Conservation (phyloP, 1,140 invertebrate genomes). For the Pseudomyrmex sp. region DNA sequence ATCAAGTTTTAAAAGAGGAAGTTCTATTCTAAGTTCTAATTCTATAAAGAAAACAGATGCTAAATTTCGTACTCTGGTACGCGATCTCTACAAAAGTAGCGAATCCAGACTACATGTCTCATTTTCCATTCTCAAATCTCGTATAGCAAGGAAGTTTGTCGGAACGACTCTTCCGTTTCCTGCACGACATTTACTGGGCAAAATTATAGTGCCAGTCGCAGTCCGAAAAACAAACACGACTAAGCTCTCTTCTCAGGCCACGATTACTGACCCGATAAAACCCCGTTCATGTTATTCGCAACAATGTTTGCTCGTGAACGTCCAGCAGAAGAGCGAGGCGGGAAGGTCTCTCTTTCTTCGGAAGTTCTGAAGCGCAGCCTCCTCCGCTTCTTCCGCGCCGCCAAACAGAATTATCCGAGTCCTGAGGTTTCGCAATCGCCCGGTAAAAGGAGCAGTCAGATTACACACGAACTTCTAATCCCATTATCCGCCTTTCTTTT, state of each 20-base stretch:
- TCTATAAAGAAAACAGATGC: too few species aligned
- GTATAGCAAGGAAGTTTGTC: conserved; percentile 28
- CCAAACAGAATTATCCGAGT: conserved; percentile 26
- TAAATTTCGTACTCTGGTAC: not conserved
- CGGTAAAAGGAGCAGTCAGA: conserved; percentile 36
- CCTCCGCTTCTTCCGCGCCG: not conserved
- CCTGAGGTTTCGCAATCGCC: conserved; percentile 29
- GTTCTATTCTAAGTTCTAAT: too few species aligned
- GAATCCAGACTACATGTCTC: not conserved
- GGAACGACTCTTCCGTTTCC: conserved; percentile 21
- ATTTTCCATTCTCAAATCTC: conserved; percentile 22
- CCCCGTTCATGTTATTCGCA: conserved; percentile 35
- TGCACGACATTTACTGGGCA: conserved; percentile 9
- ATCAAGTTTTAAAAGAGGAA: too few species aligned
- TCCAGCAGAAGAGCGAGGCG: not conserved
- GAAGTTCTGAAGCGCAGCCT: conserved; percentile 11
- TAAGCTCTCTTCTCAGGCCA: conserved; percentile 7
- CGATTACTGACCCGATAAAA: conserved; percentile 44
- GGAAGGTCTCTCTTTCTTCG: not conserved
- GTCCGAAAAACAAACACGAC: conserved; percentile 44
- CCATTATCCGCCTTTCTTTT: conserved; percentile 37
- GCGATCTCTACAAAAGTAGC: conserved; percentile 9
- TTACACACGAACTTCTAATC: conserved; percentile 42
- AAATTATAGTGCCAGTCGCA: conserved; percentile 29
- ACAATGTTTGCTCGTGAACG: conserved; percentile 44